Base-by-base conservation (phyloP, 2,797 vertebrate species). In the Melanotaenia parkinsoni region DNA sequence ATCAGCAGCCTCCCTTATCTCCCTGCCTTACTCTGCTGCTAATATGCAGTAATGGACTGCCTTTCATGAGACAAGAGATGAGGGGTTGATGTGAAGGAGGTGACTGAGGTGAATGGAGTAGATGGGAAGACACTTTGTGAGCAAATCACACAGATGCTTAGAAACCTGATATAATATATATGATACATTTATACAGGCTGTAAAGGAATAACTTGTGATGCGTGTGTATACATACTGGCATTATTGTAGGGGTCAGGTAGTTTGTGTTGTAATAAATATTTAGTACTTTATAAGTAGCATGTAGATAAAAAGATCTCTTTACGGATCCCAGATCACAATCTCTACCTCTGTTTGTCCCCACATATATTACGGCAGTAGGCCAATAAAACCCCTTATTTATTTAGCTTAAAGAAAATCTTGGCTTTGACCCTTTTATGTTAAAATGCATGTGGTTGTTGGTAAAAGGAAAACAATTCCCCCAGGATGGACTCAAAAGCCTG, bases 21-120 rank as follows among this genome's bases (percentile, higher is more conserved):
- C 79, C 64, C 86, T 67, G 82, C 82, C 82, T 89, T 85, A 84
- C 88, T 91, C 83, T 57, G 82, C 85, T 84, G 86, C 91, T 92
- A 93, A 93, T 93, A 88, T 82, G 89, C 79, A 83, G 82, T 93
- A 93, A 93, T 92, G 81, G 91, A 90, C 89, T 78, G 77, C 85
- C 89, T 91, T 92, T 92, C 88, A 89, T 85, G 87, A 91, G 85
- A 81, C 85, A 78, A 76, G 81, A 87, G 86, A 91, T 9, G 26
- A 58, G 57, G 81, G 76, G 79, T 65, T 88, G 86, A 92, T 67
- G 78, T 87, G 79, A 92, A 86, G 80, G 89, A 89, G 89, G 84
- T 89, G 88, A 90, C 84, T 73, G 77, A 85, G 87, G 84, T 87
- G 90, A 83, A 58, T 56, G 65, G 71, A 82, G 79, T 65, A 35